Evolutionary conservation across 2,797 vertebrate genomes (phyloP), one percentile per base, ranked within the genome.

Genomic region (Epinephelus coioides): DNA sequence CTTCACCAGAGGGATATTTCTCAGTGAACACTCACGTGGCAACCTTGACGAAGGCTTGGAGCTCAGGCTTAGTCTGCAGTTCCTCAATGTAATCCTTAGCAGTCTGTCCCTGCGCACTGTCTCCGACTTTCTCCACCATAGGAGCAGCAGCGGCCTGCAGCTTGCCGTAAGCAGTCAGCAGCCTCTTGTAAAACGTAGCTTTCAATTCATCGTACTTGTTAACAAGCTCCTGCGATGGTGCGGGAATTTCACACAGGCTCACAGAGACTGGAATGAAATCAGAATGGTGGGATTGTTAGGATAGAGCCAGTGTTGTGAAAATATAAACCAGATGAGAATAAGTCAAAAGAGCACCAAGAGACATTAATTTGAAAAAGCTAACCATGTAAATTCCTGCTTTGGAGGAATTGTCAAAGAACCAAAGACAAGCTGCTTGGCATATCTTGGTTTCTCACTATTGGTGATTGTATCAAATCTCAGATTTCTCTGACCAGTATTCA

Each of bases 181-280:
- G 0, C 73, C 95, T 94, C 68, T 76, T 84, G 54, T 75, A 54
- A 88, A 96, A 93, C 0, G 8, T 14, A 0, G 11, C 0, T 82
- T 83, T 95, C 76, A 94, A 0, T 0, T 1, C 2, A 0, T 91
- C 57, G 38, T 95, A 95, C 83, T 95, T 95, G 0, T 86, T 61
- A 49, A 93, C 59, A 11, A 96, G 93, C 18, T 96, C 95, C 21
- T 71, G 2, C 0, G 90, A 83, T 5, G 95, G 95, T 6, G 2
- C 0, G 5, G 88, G 78, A 3, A 86, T 0, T 0, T 88, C 61
- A 7, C 94, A 94, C 87, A 96, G 86, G 92, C 93, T 93, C 85
- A 90, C 14, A 2, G 94, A 94, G 73, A 95, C 96, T 96, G 78
- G 25, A 84, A 70, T 2, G n/a, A 67, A 80, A 84, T 19, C 17